These are phyloP conservation scores for Scleropages formosus DNA, from an alignment of 2,797 vertebrate species.

Conservation along the genomic window DNA sequence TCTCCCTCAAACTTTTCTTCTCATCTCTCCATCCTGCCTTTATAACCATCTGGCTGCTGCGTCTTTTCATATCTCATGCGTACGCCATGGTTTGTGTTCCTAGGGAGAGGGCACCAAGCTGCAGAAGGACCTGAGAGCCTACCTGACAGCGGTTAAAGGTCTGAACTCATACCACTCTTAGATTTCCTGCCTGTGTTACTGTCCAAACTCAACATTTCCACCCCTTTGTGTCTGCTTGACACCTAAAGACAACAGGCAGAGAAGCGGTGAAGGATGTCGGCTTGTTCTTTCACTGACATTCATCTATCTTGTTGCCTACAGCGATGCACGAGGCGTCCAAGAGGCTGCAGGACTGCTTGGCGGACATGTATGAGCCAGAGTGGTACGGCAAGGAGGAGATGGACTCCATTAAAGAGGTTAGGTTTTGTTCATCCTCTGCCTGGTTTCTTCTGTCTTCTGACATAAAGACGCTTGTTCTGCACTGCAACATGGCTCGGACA, in stretches of 20 bases:
- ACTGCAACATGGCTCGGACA: not conserved
- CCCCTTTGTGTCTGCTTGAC: slow-evolving; percentile 19
- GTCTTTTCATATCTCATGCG: not conserved
- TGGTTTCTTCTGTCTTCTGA: not conserved
- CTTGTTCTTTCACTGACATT: not conserved
- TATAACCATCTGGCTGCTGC: not conserved
- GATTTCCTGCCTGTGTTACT: not conserved
- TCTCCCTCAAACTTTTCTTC: not conserved
- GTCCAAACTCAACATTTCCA: not conserved
- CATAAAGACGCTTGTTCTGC: not conserved
- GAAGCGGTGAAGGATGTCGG: slow-evolving; percentile 10
- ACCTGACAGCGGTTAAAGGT: slow-evolving; percentile 81
- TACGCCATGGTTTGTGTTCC: slow-evolving; percentile 37
- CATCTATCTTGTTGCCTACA: slow-evolving; percentile 50
- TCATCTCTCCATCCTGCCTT: slow-evolving; percentile 1
- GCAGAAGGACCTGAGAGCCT: slow-evolving; percentile 81
- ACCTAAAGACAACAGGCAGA: not conserved
- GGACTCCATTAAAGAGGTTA: slow-evolving; percentile 88
- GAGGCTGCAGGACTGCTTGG: slow-evolving; percentile 86
- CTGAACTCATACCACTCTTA: not conserved
- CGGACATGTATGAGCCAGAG: slow-evolving; percentile 91
- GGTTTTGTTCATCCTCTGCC: slow-evolving; percentile 31
- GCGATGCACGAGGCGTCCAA: slow-evolving; percentile 97
- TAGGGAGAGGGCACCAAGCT: slow-evolving; percentile 78
- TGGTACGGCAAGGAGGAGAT: slow-evolving; percentile 91